A percentile compares a stretch with the other conserved stretches of the same genome.
Evolutionary conservation across 2,113 vertebrate genomes (phyloP).

Genomic region (Rhabdomys dilectus): DNA sequence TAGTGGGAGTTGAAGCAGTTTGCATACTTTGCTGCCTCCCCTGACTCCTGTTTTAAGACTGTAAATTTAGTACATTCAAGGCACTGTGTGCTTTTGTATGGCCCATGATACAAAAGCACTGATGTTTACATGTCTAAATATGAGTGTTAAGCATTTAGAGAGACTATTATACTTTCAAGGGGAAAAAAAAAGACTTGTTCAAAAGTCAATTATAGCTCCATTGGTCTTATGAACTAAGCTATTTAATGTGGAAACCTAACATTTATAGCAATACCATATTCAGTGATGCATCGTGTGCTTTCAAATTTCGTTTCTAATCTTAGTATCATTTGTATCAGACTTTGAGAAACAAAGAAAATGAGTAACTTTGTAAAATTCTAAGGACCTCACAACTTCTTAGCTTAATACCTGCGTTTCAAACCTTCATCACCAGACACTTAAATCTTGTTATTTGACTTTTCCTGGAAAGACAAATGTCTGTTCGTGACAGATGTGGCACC

Average conservation of each 20-base stretch:
- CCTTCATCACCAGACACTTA: conserved; percentile 51
- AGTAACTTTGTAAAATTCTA: conserved; percentile 63
- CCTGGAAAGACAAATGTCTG: neutral
- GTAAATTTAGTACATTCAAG: neutral
- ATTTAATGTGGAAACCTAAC: conserved; percentile 10
- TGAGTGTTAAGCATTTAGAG: neutral
- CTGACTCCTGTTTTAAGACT: neutral
- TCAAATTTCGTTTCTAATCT: conserved; percentile 70
- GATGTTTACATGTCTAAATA: neutral
- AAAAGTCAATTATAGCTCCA: neutral
- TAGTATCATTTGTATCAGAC: conserved; percentile 22
- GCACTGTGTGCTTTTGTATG: neutral
- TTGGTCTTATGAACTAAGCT: neutral
- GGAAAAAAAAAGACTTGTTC: neutral
- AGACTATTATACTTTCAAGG: neutral
- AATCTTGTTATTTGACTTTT: neutral
- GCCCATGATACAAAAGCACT: neutral
- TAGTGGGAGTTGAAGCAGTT: neutral
- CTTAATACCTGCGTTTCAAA: neutral
- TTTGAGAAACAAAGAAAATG: conserved; percentile 23
- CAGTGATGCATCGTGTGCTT: conserved; percentile 76
- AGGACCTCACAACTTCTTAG: conserved; percentile 62
- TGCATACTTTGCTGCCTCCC: neutral
- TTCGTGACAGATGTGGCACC: neutral
- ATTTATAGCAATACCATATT: conserved; percentile 45